These are phyloP conservation scores for Metallyticus violacea DNA, from an alignment of 2,888 invertebrate genomes.

Conservation along the genomic window DNA sequence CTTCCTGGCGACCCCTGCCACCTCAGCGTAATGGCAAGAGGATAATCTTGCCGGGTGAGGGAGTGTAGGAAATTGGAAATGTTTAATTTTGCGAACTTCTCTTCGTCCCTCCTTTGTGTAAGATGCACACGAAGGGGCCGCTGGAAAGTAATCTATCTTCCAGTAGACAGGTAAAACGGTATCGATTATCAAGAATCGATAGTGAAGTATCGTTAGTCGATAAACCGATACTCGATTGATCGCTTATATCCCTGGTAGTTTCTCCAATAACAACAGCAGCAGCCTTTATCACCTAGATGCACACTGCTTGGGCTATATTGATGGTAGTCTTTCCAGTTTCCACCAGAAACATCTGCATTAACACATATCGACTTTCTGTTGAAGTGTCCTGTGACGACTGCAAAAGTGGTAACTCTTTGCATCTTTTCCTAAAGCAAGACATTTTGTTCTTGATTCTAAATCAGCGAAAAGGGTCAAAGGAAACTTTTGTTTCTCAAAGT, in stretches of 20 bases:
- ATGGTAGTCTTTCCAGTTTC: background rate
- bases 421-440: too few relatives aligned
- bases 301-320: background rate
- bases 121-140: background rate
- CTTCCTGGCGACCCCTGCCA: background rate
- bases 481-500: background rate
- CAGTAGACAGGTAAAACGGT: conserved; percentile 20
- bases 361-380: background rate
- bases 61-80: conserved; percentile 3
- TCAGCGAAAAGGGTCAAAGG: too few relatives aligned
- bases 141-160: conserved; percentile 18
- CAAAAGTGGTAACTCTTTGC: background rate
- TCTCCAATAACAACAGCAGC: conserved; percentile 15
- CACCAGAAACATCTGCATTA: background rate
- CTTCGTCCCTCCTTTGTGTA: background rate
- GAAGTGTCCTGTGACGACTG: background rate
- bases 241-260: too few relatives aligned
- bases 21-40: background rate
- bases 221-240: conserved; percentile 8
- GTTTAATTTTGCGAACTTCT: conserved; percentile 2
- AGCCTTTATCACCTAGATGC: background rate
- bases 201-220: conserved; percentile 4
- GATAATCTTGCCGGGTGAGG: background rate
- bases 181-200: conserved; percentile 23
- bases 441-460: too few relatives aligned